Percentiles rank a stretch among this genome's conserved stretches.
Conservation (phyloP, 1,140 invertebrate genomes). For the Bacillus rossius region DNA sequence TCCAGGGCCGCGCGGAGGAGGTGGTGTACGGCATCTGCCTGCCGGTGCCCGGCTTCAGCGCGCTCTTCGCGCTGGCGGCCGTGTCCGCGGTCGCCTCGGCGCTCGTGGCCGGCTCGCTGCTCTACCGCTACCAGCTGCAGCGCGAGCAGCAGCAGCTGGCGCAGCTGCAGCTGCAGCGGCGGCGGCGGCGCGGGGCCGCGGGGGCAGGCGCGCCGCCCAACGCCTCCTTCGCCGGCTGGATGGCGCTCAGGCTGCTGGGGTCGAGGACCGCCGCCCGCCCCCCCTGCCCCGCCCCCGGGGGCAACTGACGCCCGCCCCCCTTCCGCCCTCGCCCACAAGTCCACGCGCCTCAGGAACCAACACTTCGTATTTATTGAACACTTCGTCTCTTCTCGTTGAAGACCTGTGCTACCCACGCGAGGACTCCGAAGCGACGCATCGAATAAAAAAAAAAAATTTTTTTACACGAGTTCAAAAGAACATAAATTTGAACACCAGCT, state of each 20-base stretch:
- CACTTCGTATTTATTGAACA: too few relatives aligned
- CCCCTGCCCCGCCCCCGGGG: background rate
- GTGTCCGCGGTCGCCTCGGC: constrained; percentile 78
- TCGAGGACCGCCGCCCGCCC: constrained; percentile 40
- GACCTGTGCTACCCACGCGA: too few relatives aligned
- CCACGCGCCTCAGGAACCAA: too few relatives aligned
- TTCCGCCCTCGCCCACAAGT: background rate
- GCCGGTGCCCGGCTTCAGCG: constrained; percentile 80
- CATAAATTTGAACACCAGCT: too few relatives aligned
- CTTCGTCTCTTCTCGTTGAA: too few relatives aligned
- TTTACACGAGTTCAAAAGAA: too few relatives aligned
- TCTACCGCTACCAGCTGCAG: constrained; percentile 68
- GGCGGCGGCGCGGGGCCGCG: constrained; percentile 35
- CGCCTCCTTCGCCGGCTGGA: constrained; percentile 58
- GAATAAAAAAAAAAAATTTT: too few relatives aligned
- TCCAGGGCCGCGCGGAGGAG: constrained; percentile 81
- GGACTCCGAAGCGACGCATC: too few relatives aligned
- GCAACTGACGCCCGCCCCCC: background rate
- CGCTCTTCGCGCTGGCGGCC: constrained; percentile 79
- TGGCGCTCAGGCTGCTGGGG: constrained; percentile 60
- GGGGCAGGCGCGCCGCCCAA: constrained; percentile 32
- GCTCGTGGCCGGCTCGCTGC: constrained; percentile 65
- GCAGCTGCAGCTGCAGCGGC: constrained; percentile 40
- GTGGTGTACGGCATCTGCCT: constrained; percentile 87
- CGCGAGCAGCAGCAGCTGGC: constrained; percentile 49